phyloP scores from a whole-genome alignment of 2,113 vertebrate genomes.

The Anser cygnoides region DNA sequence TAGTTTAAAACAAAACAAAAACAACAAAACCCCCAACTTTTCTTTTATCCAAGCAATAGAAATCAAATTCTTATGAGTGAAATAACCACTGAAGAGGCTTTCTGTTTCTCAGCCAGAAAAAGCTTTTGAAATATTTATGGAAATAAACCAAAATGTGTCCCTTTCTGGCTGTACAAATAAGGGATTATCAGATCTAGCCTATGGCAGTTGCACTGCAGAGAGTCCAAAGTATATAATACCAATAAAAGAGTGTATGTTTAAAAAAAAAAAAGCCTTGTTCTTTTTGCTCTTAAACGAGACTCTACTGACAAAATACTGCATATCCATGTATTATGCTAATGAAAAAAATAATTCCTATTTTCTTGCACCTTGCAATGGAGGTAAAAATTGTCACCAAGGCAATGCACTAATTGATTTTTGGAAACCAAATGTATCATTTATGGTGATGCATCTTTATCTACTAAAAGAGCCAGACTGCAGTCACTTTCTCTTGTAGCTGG shows the following conservation, averaged over 20 bases:
- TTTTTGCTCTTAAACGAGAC: neutral
- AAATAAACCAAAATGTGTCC: slow-evolving; percentile 22
- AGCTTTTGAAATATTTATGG: slow-evolving; percentile 57
- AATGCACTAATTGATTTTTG: neutral
- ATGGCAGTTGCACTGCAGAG: neutral
- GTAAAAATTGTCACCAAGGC: neutral
- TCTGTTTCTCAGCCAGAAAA: slow-evolving; percentile 51
- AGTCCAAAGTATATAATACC: neutral
- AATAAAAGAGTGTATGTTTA: neutral
- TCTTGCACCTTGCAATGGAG: neutral
- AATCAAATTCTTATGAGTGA: slow-evolving; percentile 35
- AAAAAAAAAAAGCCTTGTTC: too few species aligned
- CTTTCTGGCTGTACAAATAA: slow-evolving; percentile 29
- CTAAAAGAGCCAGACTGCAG: neutral
- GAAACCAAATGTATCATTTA: neutral
- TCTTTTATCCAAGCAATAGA: slow-evolving; percentile 56
- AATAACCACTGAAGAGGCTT: slow-evolving; percentile 32
- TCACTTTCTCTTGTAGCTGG: neutral
- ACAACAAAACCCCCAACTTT: neutral
- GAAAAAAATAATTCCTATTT: neutral
- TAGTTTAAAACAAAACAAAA: slow-evolving; percentile 13
- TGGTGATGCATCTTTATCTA: neutral
- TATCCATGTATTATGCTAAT: neutral
- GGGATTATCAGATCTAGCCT: slow-evolving; percentile 23
- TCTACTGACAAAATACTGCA: neutral